These are phyloP conservation scores for Drosophila falleni DNA, from an alignment of 2,888 invertebrate species.

Conservation along the genomic window DNA sequence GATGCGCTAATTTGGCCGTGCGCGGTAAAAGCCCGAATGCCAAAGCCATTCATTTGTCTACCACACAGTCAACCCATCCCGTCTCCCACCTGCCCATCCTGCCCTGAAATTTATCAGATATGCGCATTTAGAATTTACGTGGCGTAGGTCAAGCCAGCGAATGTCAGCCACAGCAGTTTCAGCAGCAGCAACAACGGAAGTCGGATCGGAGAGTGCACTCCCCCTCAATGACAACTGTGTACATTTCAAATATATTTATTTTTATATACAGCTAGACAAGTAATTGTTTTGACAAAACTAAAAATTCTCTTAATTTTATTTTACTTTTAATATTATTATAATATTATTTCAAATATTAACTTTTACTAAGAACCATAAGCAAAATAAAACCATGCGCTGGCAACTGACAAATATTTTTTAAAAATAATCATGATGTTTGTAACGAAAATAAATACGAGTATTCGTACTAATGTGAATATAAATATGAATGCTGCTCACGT, in stretches of 20 bases:
- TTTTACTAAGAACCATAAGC: no score
- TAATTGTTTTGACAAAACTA: background rate
- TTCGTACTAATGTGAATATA: constrained; percentile 12
- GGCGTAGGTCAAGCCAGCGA: constrained; percentile 69
- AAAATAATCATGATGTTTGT: constrained; percentile 28
- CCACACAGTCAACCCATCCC: constrained; percentile 10
- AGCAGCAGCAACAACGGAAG: constrained; percentile 20
- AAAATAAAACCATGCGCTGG: no score
- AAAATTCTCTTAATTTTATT: background rate
- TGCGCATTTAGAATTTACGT: constrained; percentile 73
- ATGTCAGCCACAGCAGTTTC: constrained; percentile 15
- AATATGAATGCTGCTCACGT: constrained; percentile 54
- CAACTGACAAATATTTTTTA: constrained; percentile 3
- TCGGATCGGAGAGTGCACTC: constrained; percentile 11
- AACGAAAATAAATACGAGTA: constrained; percentile 11
- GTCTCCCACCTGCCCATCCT: background rate
- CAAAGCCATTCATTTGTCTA: constrained; percentile 32
- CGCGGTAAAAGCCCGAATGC: constrained; percentile 54
- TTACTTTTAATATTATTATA: no score
- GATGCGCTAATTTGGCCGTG: constrained; percentile 72
- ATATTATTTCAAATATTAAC: no score
- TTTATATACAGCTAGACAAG: background rate
- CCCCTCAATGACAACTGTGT: constrained; percentile 25
- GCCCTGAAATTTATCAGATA: constrained; percentile 22
- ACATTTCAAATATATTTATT: constrained; percentile 24